Conservation (phyloP, 2,113 vertebrate species). For the Chunga burmeisteri region DNA sequence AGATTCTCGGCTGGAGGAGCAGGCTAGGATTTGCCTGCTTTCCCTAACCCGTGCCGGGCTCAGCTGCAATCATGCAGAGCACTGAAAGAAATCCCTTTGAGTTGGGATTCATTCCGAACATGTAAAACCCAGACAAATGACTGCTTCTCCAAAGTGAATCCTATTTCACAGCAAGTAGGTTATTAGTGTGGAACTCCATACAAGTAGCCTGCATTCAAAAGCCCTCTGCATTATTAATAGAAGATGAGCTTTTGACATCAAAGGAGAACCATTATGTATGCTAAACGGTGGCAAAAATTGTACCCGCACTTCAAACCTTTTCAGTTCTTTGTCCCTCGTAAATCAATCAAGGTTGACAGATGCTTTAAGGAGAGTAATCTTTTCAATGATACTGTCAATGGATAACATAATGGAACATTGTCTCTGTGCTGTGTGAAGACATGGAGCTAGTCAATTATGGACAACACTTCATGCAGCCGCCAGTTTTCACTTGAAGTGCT, state of each 20-base stretch:
- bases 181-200: constrained; percentile 71
- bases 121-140: constrained; percentile 71
- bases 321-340: constrained; percentile 72
- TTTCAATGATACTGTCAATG: constrained; percentile 76
- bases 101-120: constrained; percentile 58
- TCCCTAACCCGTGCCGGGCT: constrained; percentile 41
- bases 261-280: constrained; percentile 71
- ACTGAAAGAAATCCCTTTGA: constrained; percentile 72
- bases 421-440: constrained; percentile 75
- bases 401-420: constrained; percentile 77
- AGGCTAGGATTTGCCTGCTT: constrained; percentile 39
- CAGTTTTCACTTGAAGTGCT: constrained; percentile 70
- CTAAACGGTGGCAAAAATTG: constrained; percentile 72
- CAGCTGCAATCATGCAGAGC: constrained; percentile 53
- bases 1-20: constrained; percentile 50
- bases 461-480: constrained; percentile 69
- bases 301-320: constrained; percentile 73
- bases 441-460: constrained; percentile 77
- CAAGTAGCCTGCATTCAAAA: constrained; percentile 69
- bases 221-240: constrained; percentile 73
- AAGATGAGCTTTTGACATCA: constrained; percentile 73
- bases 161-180: constrained; percentile 74
- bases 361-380: constrained; percentile 78
- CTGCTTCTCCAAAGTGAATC: constrained; percentile 72
- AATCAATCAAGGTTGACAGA: constrained; percentile 78